Evolutionary conservation across 2,888 invertebrate species (phyloP).

Genomic region (Limnephilus marmoratus): DNA sequence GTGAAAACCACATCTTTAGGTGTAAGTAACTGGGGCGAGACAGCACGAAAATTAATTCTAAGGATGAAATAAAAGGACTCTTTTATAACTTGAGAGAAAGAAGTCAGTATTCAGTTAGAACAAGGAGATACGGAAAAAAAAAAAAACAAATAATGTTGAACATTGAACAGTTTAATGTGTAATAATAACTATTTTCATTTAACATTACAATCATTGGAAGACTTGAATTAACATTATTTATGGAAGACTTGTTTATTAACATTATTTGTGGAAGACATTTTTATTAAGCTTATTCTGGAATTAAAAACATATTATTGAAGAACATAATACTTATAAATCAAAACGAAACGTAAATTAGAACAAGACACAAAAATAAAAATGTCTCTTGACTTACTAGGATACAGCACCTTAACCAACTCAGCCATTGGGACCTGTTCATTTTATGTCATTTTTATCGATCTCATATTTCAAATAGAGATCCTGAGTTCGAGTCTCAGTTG

Average conservation of each 20-base stretch:
- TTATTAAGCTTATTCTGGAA: conserved; percentile 3
- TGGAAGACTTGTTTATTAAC: conserved; percentile 8
- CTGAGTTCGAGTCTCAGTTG: too few relatives aligned
- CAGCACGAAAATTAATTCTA: too few relatives aligned
- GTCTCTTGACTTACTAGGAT: too few relatives aligned
- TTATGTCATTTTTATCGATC: too few relatives aligned
- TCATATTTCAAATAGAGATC: too few relatives aligned
- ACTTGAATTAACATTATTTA: not conserved
- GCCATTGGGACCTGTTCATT: too few relatives aligned
- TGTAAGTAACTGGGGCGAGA: not conserved
- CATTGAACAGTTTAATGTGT: not conserved
- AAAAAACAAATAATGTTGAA: not conserved
- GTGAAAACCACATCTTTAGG: too few relatives aligned
- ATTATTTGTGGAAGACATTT: conserved; percentile 4
- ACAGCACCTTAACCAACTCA: too few relatives aligned
- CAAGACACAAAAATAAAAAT: too few relatives aligned
- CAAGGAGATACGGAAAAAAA: not conserved
- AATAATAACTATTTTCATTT: not conserved
- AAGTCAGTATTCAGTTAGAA: too few relatives aligned
- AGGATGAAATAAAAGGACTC: not conserved
- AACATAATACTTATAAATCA: too few relatives aligned
- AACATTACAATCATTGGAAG: not conserved
- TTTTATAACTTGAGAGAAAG: not conserved
- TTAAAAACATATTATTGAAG: not conserved
- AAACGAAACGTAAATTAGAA: too few relatives aligned